A percentile compares a stretch with the other conserved stretches of the same genome.
Evolutionary conservation across 2,797 vertebrate genomes (phyloP).

Genomic region (Pelochelys cantorii): DNA sequence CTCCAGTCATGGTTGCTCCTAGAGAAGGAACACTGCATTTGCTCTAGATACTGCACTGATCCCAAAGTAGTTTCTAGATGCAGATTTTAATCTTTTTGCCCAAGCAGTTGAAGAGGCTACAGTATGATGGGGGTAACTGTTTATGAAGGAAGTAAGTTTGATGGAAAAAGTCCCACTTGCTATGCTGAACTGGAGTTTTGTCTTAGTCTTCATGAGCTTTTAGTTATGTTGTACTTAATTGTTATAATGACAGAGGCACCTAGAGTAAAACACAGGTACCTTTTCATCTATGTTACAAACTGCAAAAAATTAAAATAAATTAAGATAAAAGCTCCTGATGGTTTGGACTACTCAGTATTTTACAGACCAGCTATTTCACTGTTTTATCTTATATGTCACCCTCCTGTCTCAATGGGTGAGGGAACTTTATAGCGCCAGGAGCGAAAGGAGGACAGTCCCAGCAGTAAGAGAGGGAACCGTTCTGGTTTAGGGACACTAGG

Average conservation of each 20-base stretch:
- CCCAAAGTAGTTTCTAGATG: background rate
- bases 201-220: background rate
- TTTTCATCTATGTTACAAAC: background rate
- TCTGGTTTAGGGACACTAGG: background rate
- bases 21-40: background rate
- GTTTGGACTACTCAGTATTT: background rate
- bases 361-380: background rate
- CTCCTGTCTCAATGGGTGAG: background rate
- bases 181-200: background rate
- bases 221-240: background rate
- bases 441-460: background rate
- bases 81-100: background rate
- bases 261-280: background rate
- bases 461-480: background rate
- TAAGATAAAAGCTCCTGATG: background rate
- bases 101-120: background rate
- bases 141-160: background rate
- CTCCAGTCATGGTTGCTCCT: background rate
- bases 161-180: background rate
- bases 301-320: background rate
- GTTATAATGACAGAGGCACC: background rate
- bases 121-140: background rate
- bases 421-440: background rate
- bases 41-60: background rate
- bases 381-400: background rate